Evolutionary conservation across 92 coral and sea anemone species (phyloP).

Genomic region (Umimayanthus chanpuru): DNA sequence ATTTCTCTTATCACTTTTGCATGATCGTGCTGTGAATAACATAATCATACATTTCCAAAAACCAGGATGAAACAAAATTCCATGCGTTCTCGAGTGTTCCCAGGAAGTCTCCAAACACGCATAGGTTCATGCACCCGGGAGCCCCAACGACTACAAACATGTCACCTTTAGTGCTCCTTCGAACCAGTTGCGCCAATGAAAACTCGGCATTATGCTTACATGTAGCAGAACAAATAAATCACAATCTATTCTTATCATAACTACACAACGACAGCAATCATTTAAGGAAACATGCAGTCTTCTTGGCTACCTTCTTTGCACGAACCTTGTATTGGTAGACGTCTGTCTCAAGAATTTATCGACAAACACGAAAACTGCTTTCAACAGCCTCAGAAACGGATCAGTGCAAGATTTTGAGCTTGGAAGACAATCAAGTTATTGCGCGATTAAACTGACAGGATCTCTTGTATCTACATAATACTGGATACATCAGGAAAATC

Average conservation of each 20-base stretch:
- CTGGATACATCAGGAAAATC: background rate
- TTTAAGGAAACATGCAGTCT: background rate
- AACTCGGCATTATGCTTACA: no score
- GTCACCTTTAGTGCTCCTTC: background rate
- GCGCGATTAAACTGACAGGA: background rate
- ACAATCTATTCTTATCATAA: no score
- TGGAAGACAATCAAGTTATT: no score
- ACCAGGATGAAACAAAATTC: background rate
- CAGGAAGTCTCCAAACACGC: background rate
- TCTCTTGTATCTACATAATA: background rate
- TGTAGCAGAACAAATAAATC: background rate
- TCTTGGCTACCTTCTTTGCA: no score
- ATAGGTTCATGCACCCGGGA: background rate
- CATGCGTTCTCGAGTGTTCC: background rate
- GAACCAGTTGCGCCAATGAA: background rate
- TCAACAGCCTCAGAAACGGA: background rate
- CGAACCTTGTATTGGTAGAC: background rate
- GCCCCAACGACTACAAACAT: background rate
- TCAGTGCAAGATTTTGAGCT: background rate
- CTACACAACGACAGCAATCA: background rate
- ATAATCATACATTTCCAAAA: no score
- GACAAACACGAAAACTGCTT: background rate
- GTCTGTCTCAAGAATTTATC: background rate
- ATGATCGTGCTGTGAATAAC: background rate
- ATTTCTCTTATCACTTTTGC: background rate